Evolutionary conservation across 2,888 invertebrate species (phyloP).

Genomic region (Gasteruption jaculator): DNA sequence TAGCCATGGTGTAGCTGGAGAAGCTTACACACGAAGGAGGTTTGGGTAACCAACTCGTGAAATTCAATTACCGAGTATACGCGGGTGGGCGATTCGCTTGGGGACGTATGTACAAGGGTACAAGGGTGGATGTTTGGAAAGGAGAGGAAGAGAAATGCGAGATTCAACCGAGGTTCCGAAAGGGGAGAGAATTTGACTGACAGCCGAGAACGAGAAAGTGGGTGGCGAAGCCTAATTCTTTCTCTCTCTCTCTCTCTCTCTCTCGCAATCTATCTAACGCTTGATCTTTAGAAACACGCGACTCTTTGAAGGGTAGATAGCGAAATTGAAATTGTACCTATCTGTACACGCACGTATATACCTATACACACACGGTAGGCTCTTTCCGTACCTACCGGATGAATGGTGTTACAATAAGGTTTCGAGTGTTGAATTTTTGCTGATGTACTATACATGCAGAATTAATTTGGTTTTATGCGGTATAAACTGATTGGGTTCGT

Average conservation of each 20-base stretch:
- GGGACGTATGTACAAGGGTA: conserved; percentile 27
- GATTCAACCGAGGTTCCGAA: conserved; percentile 27
- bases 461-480: too few species aligned
- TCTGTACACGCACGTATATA: conserved; percentile 23
- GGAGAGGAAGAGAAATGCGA: conserved; percentile 21
- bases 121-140: conserved; percentile 23
- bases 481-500: too few species aligned
- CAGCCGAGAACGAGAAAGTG: conserved; percentile 43
- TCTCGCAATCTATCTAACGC: conserved; percentile 38
- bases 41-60: conserved; percentile 52
- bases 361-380: conserved; percentile 1
- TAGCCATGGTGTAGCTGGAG: conserved; percentile 4
- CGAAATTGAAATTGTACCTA: conserved; percentile 42
- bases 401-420: too few species aligned
- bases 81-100: conserved; percentile 30
- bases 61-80: conserved; percentile 51
- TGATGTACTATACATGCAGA: too few species aligned
- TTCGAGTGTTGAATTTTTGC: too few species aligned
- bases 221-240: conserved; percentile 33
- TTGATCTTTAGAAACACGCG: conserved; percentile 31
- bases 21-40: conserved; percentile 19
- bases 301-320: conserved; percentile 36
- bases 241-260: conserved; percentile 37
- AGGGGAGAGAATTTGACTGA: conserved; percentile 45
- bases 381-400: too few species aligned